Conservation (phyloP, 2,888 invertebrate species). For the Stenolophus ochropezus region DNA sequence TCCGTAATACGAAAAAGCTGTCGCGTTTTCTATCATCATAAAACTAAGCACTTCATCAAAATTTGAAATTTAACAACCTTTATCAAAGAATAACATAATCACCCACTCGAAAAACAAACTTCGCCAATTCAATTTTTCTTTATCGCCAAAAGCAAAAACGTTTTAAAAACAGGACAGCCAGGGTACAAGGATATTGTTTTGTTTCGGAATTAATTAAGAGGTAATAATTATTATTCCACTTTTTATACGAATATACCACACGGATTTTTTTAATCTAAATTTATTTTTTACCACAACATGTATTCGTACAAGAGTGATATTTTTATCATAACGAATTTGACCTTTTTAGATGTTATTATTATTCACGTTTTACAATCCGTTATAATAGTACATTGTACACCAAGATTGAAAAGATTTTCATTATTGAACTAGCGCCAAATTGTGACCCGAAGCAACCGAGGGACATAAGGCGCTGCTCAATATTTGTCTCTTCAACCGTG, state of each 20-base stretch:
- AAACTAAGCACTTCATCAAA: conserved; percentile 28
- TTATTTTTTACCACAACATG: too few relatives aligned
- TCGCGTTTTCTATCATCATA: conserved; percentile 12
- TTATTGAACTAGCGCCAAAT: too few relatives aligned
- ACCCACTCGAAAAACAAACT: conserved; percentile 5
- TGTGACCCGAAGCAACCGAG: too few relatives aligned
- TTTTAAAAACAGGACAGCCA: conserved; percentile 1
- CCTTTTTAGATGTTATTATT: too few relatives aligned
- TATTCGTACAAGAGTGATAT: too few relatives aligned
- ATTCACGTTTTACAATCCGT: too few relatives aligned
- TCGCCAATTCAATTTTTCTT: conserved; percentile 33
- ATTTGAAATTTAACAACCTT: conserved; percentile 16
- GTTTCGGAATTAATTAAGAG: neutral
- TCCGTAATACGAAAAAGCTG: neutral
- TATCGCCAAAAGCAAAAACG: conserved; percentile 4
- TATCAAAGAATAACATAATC: conserved; percentile 33
- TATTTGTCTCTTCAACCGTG: too few relatives aligned
- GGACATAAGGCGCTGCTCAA: too few relatives aligned
- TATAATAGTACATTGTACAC: too few relatives aligned
- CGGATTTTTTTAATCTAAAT: too few relatives aligned
- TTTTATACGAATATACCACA: neutral
- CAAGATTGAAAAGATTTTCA: too few relatives aligned
- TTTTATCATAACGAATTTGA: too few relatives aligned
- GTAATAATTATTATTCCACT: neutral
- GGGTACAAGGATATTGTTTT: neutral